These are phyloP conservation scores for Corvus moneduloides DNA, from an alignment of 2,113 vertebrate genomes.

Conservation along the genomic window DNA sequence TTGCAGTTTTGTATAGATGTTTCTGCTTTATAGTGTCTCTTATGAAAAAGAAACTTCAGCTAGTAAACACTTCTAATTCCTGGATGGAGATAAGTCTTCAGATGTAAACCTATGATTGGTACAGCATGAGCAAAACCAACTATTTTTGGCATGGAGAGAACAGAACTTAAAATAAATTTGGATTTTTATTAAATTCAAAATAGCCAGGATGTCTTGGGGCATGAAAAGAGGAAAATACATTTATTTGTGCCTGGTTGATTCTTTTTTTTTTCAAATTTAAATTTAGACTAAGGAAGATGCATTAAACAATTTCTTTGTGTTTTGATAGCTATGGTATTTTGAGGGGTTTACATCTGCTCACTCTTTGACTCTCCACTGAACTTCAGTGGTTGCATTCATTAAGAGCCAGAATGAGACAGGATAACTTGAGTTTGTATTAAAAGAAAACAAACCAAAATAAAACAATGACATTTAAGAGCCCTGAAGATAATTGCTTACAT, in stretches of 20 bases:
- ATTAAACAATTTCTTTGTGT: neutral
- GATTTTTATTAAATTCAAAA: neutral
- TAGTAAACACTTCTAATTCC: neutral
- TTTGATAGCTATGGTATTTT: neutral
- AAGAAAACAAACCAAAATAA: neutral
- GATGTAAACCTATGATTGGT: neutral
- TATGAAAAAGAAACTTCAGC: neutral
- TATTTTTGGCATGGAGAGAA: neutral
- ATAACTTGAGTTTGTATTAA: neutral
- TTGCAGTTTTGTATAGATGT: neutral
- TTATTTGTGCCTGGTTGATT: neutral
- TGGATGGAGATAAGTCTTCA: neutral
- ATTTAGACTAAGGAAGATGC: neutral
- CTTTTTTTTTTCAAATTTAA: neutral
- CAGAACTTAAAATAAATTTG: neutral
- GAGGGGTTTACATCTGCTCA: neutral
- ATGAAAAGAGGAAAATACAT: neutral
- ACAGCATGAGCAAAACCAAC: neutral
- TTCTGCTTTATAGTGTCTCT: neutral
- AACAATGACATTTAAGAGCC: neutral
- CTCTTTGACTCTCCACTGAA: neutral
- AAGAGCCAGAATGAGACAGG: neutral
- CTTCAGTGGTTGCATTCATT: neutral
- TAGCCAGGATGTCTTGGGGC: neutral
- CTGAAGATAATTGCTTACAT: neutral